Evolutionary conservation across 1,140 invertebrate species (phyloP).

Genomic region (Sipha flava): DNA sequence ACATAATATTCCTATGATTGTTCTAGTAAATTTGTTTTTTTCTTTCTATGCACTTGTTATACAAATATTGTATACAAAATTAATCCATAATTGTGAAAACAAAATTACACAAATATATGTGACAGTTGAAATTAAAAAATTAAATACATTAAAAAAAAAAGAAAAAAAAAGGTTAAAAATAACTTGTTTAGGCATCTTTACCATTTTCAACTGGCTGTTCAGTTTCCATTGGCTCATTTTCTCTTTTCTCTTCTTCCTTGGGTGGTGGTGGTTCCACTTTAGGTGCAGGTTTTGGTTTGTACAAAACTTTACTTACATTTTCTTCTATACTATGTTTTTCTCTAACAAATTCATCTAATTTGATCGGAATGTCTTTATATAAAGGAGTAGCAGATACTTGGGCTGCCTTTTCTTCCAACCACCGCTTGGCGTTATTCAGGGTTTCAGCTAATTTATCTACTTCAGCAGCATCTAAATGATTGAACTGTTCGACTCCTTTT

Average conservation of each 20-base stretch:
- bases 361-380: conserved; percentile 61
- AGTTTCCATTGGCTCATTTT: conserved; percentile 22
- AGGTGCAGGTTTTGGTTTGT: conserved; percentile 74
- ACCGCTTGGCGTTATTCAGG: conserved; percentile 46
- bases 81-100: background rate
- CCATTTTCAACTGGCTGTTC: conserved; percentile 18
- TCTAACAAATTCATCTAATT: conserved; percentile 63
- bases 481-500: conserved; percentile 68
- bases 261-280: conserved; percentile 16
- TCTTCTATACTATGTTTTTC: conserved; percentile 64
- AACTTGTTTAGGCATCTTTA: background rate
- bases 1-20: conserved; percentile 6
- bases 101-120: conserved; percentile 18
- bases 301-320: conserved; percentile 62
- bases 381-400: conserved; percentile 46
- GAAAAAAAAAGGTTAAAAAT: background rate
- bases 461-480: conserved; percentile 72
- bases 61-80: conserved; percentile 9
- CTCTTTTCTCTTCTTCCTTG: conserved; percentile 5
- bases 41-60: background rate
- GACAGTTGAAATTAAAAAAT: conserved; percentile 11
- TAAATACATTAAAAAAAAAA: conserved; percentile 20
- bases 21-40: background rate
- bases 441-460: conserved; percentile 46
- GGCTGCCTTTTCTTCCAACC: conserved; percentile 38